Base-by-base conservation (phyloP, 2,113 vertebrate genomes). In the Raphicerus campestris region DNA sequence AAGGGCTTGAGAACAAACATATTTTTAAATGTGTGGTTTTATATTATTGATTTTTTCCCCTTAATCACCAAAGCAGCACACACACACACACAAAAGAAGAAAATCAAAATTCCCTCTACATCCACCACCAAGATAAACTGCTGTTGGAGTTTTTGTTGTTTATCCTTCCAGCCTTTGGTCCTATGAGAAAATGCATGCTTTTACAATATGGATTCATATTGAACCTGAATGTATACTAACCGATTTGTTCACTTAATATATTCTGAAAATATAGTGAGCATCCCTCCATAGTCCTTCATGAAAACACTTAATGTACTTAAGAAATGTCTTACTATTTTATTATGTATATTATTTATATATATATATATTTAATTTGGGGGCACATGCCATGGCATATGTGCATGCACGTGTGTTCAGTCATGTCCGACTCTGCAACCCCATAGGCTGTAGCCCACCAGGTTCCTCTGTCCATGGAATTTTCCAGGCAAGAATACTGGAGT, bases 61-160 rank as follows among this genome's bases (percentile, higher is more conserved):
- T 58, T 80, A 39, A 51, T 63, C 70, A 58, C 32, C n/a, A 7
- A n/a, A 88, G n/a, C 15, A 61, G 10, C 35, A 22, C 47, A 6
- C 19, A 55, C 7, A 26, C 15, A 53, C 4, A 26, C 5, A 51
- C n/a, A 87, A 45, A 45, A 49, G 53, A 32, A n/a, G 32, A 45
- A 58, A 77, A 51, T 14, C 16, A 32, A 49, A 49, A 20, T 17
- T 6, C 8, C 39, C 58, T 15, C 0, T 1, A 4, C 3, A 14
- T 49, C 8, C 49, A 4, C 86, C 39, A 30, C 60, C 39, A 19
- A 45, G 73, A 32, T 13, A 6, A 5, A 15, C 51, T 1, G 2
- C 53, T 2, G 9, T 6, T 5, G 32, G 8, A 0, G 0, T 39
- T 7, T 30, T 14, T 10, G 11, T 4, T 11, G 24, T 2, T 10